Evolutionary conservation across 2,797 vertebrate species (phyloP).

Genomic region (Todus mexicanus): DNA sequence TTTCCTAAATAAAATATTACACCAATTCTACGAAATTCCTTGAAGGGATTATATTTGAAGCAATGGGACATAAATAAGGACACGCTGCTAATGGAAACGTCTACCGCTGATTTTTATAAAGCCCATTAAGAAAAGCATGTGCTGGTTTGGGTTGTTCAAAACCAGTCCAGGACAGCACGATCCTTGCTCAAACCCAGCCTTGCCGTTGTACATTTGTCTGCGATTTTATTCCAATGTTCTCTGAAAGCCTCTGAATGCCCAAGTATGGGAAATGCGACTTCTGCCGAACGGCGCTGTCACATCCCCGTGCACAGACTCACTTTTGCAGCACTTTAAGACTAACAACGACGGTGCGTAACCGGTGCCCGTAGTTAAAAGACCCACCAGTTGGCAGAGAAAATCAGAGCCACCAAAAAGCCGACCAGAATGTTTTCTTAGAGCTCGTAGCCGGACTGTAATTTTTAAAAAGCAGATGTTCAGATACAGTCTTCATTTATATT

Average conservation of each 20-base stretch:
- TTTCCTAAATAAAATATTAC: conserved; percentile 15
- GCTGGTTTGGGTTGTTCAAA: neutral
- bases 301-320: neutral
- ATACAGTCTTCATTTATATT: neutral
- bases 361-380: neutral
- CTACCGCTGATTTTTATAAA: conserved; percentile 5
- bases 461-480: neutral
- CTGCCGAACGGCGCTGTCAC: neutral
- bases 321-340: neutral
- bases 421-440: neutral
- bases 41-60: neutral
- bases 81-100: neutral
- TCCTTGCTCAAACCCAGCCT: neutral
- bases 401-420: neutral
- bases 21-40: neutral
- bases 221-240: neutral
- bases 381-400: neutral
- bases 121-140: neutral
- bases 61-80: neutral
- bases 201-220: neutral
- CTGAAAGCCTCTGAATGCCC: neutral
- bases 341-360: neutral
- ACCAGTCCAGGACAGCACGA: neutral
- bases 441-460: neutral
- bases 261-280: conserved; percentile 15